Percentiles rank a stretch among this genome's conserved stretches.
Evolutionary conservation across 2,113 vertebrate species (phyloP).

Genomic region (Xerus inauris): DNA sequence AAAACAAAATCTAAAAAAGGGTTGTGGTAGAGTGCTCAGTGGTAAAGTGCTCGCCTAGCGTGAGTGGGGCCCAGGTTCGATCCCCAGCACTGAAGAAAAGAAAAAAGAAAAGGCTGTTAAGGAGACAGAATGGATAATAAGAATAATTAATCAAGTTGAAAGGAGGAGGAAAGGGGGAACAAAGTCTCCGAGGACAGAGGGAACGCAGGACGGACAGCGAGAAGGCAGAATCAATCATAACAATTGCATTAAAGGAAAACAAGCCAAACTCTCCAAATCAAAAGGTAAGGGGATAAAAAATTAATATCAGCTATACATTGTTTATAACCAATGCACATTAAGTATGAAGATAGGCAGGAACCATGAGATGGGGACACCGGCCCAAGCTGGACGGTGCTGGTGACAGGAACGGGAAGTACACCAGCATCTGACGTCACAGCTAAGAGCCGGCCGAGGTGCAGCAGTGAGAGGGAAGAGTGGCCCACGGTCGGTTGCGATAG

Average conservation of each 20-base stretch:
- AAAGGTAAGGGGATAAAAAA: neutral
- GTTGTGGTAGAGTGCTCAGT: neutral
- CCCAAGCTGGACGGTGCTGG: neutral
- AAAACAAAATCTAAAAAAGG: neutral
- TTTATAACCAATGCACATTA: neutral
- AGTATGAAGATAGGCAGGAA: neutral
- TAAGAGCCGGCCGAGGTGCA: too few relatives aligned
- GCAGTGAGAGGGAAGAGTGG: too few relatives aligned
- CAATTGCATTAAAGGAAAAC: neutral
- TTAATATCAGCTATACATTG: neutral
- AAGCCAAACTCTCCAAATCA: rapidly evolving
- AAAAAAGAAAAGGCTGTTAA: neutral
- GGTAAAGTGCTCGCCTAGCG: too few relatives aligned
- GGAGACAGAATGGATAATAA: neutral
- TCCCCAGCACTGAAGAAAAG: neutral
- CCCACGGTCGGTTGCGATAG: too few relatives aligned
- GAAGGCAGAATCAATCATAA: neutral
- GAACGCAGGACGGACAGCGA: neutral
- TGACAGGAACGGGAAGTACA: neutral
- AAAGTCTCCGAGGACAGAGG: neutral
- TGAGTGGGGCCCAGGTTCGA: too few relatives aligned
- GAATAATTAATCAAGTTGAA: neutral
- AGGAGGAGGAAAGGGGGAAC: neutral
- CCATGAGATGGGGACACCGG: neutral
- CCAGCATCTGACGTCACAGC: too few relatives aligned